Evolutionary conservation across 1,140 invertebrate species (phyloP).

Genomic region (Nebria ingens): DNA sequence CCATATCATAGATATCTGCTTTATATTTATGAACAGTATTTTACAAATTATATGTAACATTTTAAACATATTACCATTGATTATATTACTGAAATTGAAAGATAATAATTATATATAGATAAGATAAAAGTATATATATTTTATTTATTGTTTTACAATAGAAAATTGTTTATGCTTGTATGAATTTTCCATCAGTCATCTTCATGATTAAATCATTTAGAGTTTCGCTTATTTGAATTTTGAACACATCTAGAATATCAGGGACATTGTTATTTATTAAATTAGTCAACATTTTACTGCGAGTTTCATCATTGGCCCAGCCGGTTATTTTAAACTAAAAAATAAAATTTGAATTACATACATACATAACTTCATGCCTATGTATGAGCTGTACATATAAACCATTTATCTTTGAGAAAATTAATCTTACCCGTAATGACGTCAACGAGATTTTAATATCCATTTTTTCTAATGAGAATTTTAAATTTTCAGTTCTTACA

Average conservation of each 20-base stretch:
- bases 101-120: not conserved
- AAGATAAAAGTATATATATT: not conserved
- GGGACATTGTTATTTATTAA: not conserved
- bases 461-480: not conserved
- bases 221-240: not conserved
- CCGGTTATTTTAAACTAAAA: conserved; percentile 1
- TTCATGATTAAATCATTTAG: not conserved
- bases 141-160: not conserved
- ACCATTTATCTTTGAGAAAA: too few species aligned
- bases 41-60: too few species aligned
- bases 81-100: too few species aligned
- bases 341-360: not conserved
- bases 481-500: not conserved
- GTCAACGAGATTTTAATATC: not conserved
- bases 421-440: not conserved
- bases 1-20: too few species aligned
- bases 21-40: too few species aligned
- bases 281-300: not conserved
- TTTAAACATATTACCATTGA: too few species aligned
- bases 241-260: not conserved
- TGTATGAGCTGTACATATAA: too few species aligned
- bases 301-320: not conserved
- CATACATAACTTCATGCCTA: too few species aligned
- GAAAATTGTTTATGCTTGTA: not conserved
- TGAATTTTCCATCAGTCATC: not conserved